Conservation (phyloP, 2,113 vertebrate genomes). For the Aegithalos caudatus region DNA sequence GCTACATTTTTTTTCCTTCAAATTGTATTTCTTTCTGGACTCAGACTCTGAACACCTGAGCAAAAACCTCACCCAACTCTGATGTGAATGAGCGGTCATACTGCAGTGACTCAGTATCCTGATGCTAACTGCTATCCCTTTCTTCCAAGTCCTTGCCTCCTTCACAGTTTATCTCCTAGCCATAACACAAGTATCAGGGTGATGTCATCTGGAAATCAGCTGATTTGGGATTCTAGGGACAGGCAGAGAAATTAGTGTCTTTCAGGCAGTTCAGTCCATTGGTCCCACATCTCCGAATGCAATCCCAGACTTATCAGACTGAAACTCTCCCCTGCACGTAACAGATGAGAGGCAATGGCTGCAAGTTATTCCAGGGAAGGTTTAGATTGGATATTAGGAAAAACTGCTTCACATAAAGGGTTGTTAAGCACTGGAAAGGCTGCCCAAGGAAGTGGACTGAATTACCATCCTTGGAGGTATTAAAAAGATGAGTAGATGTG, state of each 20-base stretch:
- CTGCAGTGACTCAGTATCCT: not conserved
- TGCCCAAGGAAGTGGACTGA: not conserved
- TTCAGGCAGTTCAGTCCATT: not conserved
- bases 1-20: not conserved
- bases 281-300: not conserved
- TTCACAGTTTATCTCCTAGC: not conserved
- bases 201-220: not conserved
- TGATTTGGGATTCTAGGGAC: not conserved
- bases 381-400: not conserved
- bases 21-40: not conserved
- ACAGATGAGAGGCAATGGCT: rapidly evolving
- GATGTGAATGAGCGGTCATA: rapidly evolving
- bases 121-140: not conserved
- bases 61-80: not conserved
- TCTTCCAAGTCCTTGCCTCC: not conserved
- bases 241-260: not conserved
- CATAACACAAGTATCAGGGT: not conserved
- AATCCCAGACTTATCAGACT: not conserved
- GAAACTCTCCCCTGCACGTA: not conserved
- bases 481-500: not conserved
- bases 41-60: not conserved
- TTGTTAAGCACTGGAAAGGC: not conserved
- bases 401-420: not conserved
- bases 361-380: not conserved
- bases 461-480: not conserved